A percentile compares a stretch with the other conserved stretches of the same genome.
These are phyloP conservation scores for Candoia aspera DNA, from an alignment of 2,113 vertebrate genomes.

Conservation along the genomic window DNA sequence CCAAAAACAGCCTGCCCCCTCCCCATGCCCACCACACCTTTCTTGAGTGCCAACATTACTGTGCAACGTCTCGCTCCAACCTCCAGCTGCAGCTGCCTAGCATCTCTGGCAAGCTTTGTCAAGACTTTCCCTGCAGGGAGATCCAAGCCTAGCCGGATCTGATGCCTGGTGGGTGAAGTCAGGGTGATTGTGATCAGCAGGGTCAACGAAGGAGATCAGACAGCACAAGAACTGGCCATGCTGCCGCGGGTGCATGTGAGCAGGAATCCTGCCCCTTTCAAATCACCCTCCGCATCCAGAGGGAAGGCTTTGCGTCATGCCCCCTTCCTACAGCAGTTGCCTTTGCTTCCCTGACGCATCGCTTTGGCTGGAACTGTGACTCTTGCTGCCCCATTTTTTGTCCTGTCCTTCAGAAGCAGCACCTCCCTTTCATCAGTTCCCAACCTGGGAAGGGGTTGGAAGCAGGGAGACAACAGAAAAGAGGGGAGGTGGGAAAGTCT, in stretches of 20 bases:
- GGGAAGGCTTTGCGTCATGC: background rate
- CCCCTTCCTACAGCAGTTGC: background rate
- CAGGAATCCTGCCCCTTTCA: conserved; percentile 32
- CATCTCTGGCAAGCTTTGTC: conserved; percentile 75
- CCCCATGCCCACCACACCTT: conserved; percentile 34
- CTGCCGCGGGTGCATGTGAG: conserved; percentile 49
- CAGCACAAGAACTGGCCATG: conserved; percentile 72
- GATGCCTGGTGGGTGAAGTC: conserved; percentile 74
- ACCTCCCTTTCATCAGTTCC: background rate
- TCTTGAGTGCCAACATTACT: conserved; percentile 62
- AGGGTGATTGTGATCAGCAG: conserved; percentile 74
- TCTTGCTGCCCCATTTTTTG: too few species aligned
- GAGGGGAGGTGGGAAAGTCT: background rate
- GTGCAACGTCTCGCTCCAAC: conserved; percentile 50
- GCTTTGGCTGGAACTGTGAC: too few species aligned
- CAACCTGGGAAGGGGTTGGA: background rate
- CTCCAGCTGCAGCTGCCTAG: conserved; percentile 56
- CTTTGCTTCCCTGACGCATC: background rate
- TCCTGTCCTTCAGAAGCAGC: background rate
- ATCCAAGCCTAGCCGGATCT: conserved; percentile 74
- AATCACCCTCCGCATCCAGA: background rate
- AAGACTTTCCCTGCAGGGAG: conserved; percentile 67
- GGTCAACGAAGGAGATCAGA: conserved; percentile 75
- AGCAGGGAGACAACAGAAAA: background rate
- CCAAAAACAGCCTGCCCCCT: background rate